Evolutionary conservation across 1,140 invertebrate genomes (phyloP).

Genomic region (Aporrectodea caliginosa): DNA sequence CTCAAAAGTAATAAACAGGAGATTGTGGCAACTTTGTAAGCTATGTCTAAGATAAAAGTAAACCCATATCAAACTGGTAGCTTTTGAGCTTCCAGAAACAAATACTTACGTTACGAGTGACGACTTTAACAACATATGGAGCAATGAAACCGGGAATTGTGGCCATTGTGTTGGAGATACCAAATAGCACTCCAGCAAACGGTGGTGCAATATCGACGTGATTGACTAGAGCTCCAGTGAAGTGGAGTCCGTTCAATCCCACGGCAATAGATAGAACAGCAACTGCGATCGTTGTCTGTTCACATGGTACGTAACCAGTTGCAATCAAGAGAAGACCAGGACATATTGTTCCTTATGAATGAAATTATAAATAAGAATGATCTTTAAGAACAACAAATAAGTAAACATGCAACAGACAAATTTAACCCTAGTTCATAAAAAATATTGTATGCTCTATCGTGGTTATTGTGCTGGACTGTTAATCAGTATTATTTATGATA

Average conservation of each 20-base stretch:
- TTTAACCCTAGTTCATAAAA: too few species aligned
- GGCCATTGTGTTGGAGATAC: constrained; percentile 78
- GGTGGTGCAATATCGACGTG: constrained; percentile 72
- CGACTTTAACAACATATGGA: constrained; percentile 71
- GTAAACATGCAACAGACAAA: too few species aligned
- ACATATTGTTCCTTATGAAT: background rate
- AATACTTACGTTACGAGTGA: constrained; percentile 60
- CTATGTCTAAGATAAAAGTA: too few species aligned
- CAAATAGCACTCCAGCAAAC: constrained; percentile 72
- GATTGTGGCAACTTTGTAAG: too few species aligned
- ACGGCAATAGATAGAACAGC: background rate
- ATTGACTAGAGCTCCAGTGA: constrained; percentile 78
- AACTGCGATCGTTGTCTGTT: background rate
- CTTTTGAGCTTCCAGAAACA: too few species aligned
- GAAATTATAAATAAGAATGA: background rate
- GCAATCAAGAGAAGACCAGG: background rate
- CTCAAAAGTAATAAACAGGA: too few species aligned
- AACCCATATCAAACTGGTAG: too few species aligned
- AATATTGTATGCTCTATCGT: too few species aligned
- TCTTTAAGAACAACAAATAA: too few species aligned
- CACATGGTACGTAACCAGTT: background rate
- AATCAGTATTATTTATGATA: too few species aligned
- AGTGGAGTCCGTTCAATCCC: constrained; percentile 65
- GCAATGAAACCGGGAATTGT: constrained; percentile 81
- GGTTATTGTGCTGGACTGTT: too few species aligned